phyloP scores from a whole-genome alignment of 2,113 vertebrate genomes.

The Ursus arctos region DNA sequence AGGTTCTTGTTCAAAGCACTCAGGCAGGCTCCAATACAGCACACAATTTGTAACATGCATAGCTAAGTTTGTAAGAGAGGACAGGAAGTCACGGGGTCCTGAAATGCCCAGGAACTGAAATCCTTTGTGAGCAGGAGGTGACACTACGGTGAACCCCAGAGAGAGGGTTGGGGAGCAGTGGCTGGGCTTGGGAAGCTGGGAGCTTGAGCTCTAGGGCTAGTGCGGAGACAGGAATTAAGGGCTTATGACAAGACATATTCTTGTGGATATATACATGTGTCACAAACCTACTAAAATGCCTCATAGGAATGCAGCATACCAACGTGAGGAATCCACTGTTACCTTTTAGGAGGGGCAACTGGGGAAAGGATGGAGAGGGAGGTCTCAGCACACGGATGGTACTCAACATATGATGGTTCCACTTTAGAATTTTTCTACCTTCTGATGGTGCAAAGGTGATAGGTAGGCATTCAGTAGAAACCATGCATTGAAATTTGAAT shows the following conservation, averaged over 20 bases:
- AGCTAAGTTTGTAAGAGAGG: neutral
- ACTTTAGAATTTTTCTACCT: neutral
- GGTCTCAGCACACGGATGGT: neutral
- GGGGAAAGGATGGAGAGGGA: neutral
- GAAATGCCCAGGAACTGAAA: neutral
- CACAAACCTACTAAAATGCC: neutral
- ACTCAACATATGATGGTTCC: neutral
- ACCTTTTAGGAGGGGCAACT: neutral
- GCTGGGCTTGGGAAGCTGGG: neutral
- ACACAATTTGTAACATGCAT: neutral
- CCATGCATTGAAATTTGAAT: neutral
- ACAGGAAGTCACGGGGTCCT: neutral
- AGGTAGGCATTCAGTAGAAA: neutral
- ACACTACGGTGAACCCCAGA: neutral
- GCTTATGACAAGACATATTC: neutral
- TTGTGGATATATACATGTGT: neutral
- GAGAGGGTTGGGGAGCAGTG: neutral
- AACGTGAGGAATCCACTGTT: neutral
- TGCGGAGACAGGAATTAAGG: neutral
- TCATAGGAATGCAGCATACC: neutral
- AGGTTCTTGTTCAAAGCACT: neutral
- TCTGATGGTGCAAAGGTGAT: neutral
- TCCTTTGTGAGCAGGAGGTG: neutral
- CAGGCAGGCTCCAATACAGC: neutral
- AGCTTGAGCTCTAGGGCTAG: neutral